These are phyloP conservation scores for Abramis brama DNA, from an alignment of 2,113 vertebrate species.

Conservation along the genomic window DNA sequence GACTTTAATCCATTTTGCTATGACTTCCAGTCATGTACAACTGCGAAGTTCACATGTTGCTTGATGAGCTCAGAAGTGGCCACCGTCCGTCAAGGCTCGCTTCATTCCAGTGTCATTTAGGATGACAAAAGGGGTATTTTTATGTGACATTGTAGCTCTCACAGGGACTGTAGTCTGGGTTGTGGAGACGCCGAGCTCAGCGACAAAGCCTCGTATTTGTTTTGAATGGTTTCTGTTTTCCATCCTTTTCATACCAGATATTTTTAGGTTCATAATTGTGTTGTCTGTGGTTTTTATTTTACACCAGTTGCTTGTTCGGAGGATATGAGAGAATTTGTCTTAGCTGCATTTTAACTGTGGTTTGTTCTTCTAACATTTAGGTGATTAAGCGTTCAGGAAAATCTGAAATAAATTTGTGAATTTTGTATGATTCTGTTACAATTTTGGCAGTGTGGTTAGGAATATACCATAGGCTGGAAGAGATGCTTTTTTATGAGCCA, in stretches of 20 bases:
- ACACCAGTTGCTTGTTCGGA: not conserved
- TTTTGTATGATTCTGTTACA: not conserved
- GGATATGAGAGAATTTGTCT: not conserved
- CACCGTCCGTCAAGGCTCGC: not conserved
- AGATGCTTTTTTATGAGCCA: not conserved
- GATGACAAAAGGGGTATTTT: constrained; percentile 26
- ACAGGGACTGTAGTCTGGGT: constrained; percentile 1
- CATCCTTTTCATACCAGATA: not conserved
- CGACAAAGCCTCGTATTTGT: constrained; percentile 4
- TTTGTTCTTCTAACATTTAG: not conserved
- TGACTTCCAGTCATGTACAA: not conserved
- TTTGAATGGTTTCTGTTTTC: not conserved
- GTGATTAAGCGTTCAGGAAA: not conserved
- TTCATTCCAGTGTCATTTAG: constrained; percentile 33
- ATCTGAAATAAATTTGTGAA: not conserved
- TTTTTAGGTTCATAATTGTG: not conserved
- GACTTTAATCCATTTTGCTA: not conserved
- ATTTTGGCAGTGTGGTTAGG: not conserved
- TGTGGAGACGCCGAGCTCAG: constrained; percentile 5
- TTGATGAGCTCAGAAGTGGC: not conserved
- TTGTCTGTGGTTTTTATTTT: not conserved
- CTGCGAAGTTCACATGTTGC: not conserved
- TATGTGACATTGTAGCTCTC: not conserved
- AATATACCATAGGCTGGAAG: not conserved
- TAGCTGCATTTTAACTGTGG: not conserved